Evolutionary conservation across 2,888 invertebrate genomes (phyloP), one percentile per base, ranked within the genome.

Genomic region (Lasioglossum villosulum): DNA sequence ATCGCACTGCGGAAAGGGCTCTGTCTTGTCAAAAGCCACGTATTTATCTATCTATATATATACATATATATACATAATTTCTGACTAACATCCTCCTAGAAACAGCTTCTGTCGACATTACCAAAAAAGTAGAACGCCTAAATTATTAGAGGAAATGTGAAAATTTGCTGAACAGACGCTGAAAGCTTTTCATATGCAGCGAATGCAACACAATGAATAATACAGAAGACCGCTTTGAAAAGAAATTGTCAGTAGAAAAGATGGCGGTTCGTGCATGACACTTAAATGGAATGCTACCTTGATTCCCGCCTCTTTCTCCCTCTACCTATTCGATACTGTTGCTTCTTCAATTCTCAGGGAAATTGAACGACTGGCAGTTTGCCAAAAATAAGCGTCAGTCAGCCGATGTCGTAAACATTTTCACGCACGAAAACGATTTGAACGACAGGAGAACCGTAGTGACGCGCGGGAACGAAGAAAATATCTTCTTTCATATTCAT

Each of bases 211-310:
- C 5, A 70, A 77, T 74, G 52, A 72, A 73, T 81, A 74, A 70
- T 59, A 39, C 3, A 45, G 39, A 70, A 79, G 71, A 23, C 48
- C 63, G 78, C 75, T 72, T 77, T 76, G 19, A 63, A 63, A 30
- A 63, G 70, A 84, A 79, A 84, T 79, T 48, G 73, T 83, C 79
- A 75, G 73, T 82, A 70, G 76, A 84, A 87, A 91, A 90, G 80
- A 90, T 90, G 90, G 90, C 90, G 88, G 75, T 78, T 79, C 30
- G n/a, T 56, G 79, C 72, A 72, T 88, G 86, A 89, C 85, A 86
- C 75, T 80, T 82, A 82, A 82, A 82, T 56, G 52, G 63, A 75
- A 77, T 77, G 80, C 79, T 80, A 76, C 78, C 52, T 42, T 59
- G 75, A 34, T 86, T 88, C 85, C 83, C 87, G 86, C 86, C 83